Percentiles rank a stretch among this genome's conserved stretches.
These are phyloP conservation scores for Microchirus variegatus DNA, from an alignment of 2,797 vertebrate species.

Conservation along the genomic window DNA sequence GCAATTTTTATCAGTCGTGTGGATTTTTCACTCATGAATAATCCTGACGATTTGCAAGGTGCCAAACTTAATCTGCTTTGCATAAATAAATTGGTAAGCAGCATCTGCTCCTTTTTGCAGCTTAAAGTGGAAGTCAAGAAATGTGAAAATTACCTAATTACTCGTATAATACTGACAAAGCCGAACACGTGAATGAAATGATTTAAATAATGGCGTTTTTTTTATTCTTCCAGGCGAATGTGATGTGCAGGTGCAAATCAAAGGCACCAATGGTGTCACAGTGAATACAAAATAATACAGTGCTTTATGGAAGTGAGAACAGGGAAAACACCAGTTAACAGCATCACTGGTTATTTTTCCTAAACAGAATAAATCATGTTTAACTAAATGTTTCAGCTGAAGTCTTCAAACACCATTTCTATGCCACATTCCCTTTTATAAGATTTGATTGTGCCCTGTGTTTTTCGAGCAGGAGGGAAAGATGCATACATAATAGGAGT, in stretches of 20 bases:
- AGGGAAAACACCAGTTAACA: neutral
- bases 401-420: too few species aligned
- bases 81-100: slow-evolving; percentile 63
- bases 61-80: slow-evolving; percentile 69
- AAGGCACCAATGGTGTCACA: slow-evolving; percentile 11
- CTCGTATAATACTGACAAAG: slow-evolving; percentile 35
- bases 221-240: slow-evolving; percentile 12
- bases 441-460: neutral
- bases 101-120: slow-evolving; percentile 46
- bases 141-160: slow-evolving; percentile 50
- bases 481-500: neutral
- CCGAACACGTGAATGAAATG: slow-evolving; percentile 25
- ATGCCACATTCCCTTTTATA: too few species aligned
- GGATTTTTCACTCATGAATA: slow-evolving; percentile 58
- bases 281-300: slow-evolving; percentile 10
- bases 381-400: too few species aligned
- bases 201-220: slow-evolving; percentile 7
- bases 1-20: slow-evolving; percentile 30
- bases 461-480: neutral
- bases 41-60: slow-evolving; percentile 60
- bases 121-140: slow-evolving; percentile 46
- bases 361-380: too few species aligned
- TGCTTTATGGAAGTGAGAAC: slow-evolving; percentile 32
- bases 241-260: slow-evolving; percentile 2
- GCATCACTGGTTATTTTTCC: too few species aligned